phyloP scores from a whole-genome alignment of 1,140 invertebrate genomes.

The Archegozetes longisetosus region DNA sequence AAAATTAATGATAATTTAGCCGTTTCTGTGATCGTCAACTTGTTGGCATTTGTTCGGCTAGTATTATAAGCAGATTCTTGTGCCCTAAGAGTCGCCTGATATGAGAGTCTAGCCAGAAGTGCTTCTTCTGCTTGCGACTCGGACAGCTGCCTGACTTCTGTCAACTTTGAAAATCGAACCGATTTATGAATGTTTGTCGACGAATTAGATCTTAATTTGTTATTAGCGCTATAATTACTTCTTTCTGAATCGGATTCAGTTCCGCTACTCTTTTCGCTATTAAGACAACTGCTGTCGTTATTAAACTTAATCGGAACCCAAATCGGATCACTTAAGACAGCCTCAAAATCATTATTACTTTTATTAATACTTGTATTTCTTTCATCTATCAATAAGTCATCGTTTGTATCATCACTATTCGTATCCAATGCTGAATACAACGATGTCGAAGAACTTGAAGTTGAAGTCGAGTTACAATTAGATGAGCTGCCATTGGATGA shows the following conservation, averaged over 20 bases:
- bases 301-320: constrained; percentile 65
- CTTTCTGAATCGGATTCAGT: constrained; percentile 1
- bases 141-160: constrained; percentile 41
- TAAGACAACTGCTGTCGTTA: constrained; percentile 30
- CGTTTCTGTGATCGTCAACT: constrained; percentile 4
- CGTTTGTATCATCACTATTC: not conserved
- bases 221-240: not conserved
- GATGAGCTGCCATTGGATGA: not conserved
- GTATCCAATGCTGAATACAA: not conserved
- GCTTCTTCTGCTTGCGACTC: constrained; percentile 60
- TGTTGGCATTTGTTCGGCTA: not conserved
- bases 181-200: constrained; percentile 32
- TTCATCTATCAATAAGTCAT: not conserved
- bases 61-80: constrained; percentile 45
- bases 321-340: constrained; percentile 53
- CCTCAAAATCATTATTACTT: not conserved
- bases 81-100: constrained; percentile 53
- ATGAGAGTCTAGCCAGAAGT: constrained; percentile 61
- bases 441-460: not conserved
- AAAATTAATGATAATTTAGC: constrained; percentile 8
- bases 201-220: not conserved
- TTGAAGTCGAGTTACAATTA: not conserved
- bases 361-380: not conserved
- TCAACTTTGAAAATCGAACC: constrained; percentile 66
- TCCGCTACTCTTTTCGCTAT: not conserved